A percentile compares a stretch with the other conserved stretches of the same genome.
phyloP scores from a whole-genome alignment of 2,113 vertebrate species.

The Lophotis ruficrista region DNA sequence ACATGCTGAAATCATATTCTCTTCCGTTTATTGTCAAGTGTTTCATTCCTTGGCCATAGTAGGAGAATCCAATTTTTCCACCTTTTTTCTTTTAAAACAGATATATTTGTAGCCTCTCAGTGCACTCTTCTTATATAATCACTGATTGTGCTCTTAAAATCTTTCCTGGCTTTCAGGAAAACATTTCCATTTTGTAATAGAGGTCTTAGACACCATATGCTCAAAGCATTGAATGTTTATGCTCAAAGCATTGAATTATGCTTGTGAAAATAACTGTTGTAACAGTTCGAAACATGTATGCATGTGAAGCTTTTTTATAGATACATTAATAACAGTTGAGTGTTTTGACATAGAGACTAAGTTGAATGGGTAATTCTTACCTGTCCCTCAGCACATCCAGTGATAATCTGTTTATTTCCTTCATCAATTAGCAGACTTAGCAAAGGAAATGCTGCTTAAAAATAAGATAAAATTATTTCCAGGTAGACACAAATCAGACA shows the following conservation, averaged over 20 bases:
- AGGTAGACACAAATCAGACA: neutral
- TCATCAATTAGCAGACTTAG: slow-evolving; percentile 78
- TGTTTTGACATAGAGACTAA: neutral
- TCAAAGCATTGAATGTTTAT: neutral
- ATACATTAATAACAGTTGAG: neutral
- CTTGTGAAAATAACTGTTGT: neutral
- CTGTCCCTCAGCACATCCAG: slow-evolving; percentile 85
- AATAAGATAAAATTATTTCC: neutral
- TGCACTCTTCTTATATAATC: neutral
- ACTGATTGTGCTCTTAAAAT: neutral
- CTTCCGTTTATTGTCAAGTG: neutral
- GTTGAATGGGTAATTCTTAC: slow-evolving; percentile 55
- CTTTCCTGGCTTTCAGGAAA: neutral
- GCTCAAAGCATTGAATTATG: neutral
- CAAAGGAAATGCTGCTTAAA: slow-evolving; percentile 79
- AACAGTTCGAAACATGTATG: neutral
- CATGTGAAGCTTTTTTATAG: neutral
- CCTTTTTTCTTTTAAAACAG: neutral
- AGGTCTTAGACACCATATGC: neutral
- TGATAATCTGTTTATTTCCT: slow-evolving; percentile 77
- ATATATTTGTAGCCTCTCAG: neutral
- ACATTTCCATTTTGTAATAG: neutral
- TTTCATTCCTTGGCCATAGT: neutral
- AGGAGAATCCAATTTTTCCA: neutral
- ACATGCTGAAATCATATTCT: neutral